Base-by-base conservation (phyloP, 1,140 invertebrate genomes). In the Pachypsylla venusta region DNA sequence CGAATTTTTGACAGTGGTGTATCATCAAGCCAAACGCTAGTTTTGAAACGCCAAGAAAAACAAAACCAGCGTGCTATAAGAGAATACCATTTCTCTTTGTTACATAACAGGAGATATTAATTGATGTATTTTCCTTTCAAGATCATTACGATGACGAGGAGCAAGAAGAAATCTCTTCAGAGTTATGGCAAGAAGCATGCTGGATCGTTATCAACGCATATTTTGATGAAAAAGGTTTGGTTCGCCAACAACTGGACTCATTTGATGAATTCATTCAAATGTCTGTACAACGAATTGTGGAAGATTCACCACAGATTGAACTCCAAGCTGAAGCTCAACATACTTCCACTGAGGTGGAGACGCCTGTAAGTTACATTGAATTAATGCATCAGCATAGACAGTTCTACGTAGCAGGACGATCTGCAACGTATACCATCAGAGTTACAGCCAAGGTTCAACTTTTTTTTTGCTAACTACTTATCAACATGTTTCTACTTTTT, bases 241-340 rank as follows among this genome's bases (percentile, higher is more conserved):
- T 99, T n/a, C 79, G 95, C 54, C 95, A 99, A 70, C 95, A 99
- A 69, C 74, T 99, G 61, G 96, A 99, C 68, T 98, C 93, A 65
- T 99, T 99, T 74, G 96, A 99, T 78, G 95, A 99, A 75, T 99
- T 99, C 70, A 98, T 99, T 72, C 93, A 98, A 70, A 99, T 98
- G 93, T 98, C 93, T 12, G 93, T 99, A 20, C 95, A 99, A 69
- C 78, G 94, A 64, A 99, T 99, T 71, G 94, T 99, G 1, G 95
- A 98, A 76, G 95, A 99, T 73, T 94, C 95, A 0, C 94, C 93
- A 13, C 89, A 88, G 57, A 96, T 99, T 62, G 95, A 99, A 70
- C 75, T 99, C 16, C 91, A 98, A 74, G 94, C 93, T 1, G 96
- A 99, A 77, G 91, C 93, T 2, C 94, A 98, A 68, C 93, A 99